Percentiles rank a stretch among this genome's conserved stretches.
These are phyloP conservation scores for Pilophorus perplexus DNA, from an alignment of 2,888 invertebrate genomes.

Conservation along the genomic window DNA sequence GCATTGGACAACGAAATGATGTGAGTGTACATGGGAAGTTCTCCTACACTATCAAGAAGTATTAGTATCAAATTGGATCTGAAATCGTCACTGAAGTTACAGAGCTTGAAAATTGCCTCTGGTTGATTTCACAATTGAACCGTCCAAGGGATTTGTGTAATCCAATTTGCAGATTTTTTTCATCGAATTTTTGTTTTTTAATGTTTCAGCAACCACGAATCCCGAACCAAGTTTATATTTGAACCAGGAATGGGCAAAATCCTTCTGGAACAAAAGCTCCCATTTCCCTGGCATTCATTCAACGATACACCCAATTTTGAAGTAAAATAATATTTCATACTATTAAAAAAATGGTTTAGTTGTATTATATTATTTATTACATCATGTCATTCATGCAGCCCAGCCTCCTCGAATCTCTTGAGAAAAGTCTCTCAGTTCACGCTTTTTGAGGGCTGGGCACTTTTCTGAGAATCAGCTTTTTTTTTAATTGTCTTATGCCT, in stretches of 20 bases:
- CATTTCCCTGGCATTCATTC: slow-evolving; percentile 89
- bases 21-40: slow-evolving; percentile 56
- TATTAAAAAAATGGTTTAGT: too few species aligned
- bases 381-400: too few species aligned
- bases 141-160: slow-evolving; percentile 61
- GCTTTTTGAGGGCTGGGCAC: too few species aligned
- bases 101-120: slow-evolving; percentile 62
- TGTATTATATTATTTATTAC: too few species aligned
- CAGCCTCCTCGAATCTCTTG: too few species aligned
- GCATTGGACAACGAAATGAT: slow-evolving; percentile 76
- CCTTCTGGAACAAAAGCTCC: slow-evolving; percentile 78
- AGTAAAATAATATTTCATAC: slow-evolving; percentile 51
- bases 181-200: too few species aligned
- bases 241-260: slow-evolving; percentile 75
- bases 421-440: too few species aligned
- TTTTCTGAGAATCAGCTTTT: too few species aligned
- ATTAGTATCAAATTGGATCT: slow-evolving; percentile 60
- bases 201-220: slow-evolving; percentile 65
- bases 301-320: slow-evolving; percentile 79
- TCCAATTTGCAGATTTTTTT: too few species aligned
- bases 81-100: slow-evolving; percentile 64
- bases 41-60: too few species aligned
- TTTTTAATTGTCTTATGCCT: too few species aligned
- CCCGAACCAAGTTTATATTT: slow-evolving; percentile 83
- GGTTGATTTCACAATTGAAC: slow-evolving; percentile 59